Percentiles rank a stretch among this genome's conserved stretches.
phyloP scores from a whole-genome alignment of 2,797 vertebrate species.

The Urosaurus nigricauda region DNA sequence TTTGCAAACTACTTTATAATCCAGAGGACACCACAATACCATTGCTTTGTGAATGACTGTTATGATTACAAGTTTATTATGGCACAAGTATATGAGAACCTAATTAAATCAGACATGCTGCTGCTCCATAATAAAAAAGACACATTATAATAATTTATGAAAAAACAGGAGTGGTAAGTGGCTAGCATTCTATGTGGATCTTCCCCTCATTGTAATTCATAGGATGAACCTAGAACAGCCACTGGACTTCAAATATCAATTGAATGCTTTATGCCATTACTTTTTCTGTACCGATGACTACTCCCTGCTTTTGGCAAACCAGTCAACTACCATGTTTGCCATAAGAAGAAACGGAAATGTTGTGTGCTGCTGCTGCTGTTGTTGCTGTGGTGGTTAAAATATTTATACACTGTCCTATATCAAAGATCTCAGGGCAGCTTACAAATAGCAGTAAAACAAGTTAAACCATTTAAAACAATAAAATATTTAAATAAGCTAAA shows the following conservation, averaged over 20 bases:
- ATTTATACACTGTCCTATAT: too few relatives aligned
- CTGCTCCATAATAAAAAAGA: constrained; percentile 1
- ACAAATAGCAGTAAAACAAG: too few relatives aligned
- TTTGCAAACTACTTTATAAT: constrained; percentile 16
- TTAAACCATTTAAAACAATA: too few relatives aligned
- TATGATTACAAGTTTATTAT: constrained; percentile 4
- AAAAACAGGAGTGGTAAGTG: not conserved
- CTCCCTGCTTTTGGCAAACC: not conserved
- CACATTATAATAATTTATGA: constrained; percentile 23
- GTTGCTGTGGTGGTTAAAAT: too few relatives aligned
- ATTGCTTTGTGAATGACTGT: constrained; percentile 1
- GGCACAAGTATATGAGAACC: not conserved
- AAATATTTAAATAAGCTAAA: too few relatives aligned
- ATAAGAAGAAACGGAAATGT: not conserved
- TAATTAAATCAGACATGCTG: not conserved
- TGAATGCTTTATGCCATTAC: not conserved
- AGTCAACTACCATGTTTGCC: not conserved
- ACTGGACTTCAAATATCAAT: not conserved
- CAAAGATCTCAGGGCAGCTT: too few relatives aligned
- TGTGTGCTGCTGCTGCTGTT: not conserved
- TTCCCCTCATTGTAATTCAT: not conserved
- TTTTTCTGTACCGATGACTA: not conserved
- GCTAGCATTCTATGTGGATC: not conserved
- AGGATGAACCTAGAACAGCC: not conserved
- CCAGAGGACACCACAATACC: not conserved